phyloP scores from a whole-genome alignment of 2,888 invertebrate species.

The Diaphora mendica region DNA sequence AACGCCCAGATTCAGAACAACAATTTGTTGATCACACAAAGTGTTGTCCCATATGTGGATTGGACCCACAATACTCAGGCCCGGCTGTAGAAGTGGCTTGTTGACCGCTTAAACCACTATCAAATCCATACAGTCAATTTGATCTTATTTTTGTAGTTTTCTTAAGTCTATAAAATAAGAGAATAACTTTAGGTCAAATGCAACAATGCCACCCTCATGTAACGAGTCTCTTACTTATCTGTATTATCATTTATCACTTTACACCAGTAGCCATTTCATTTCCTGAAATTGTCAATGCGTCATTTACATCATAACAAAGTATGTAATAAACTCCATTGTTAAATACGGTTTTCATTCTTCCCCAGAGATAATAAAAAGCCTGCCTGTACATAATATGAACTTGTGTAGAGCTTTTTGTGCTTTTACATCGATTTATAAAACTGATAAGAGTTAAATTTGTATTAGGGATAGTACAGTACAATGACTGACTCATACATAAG shows the following conservation, averaged over 20 bases:
- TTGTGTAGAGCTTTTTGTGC: background rate
- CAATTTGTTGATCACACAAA: no score
- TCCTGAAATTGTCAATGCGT: constrained; percentile 1
- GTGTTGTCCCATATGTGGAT: no score
- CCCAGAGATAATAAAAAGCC: constrained; percentile 38
- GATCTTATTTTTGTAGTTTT: background rate
- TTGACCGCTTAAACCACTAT: no score
- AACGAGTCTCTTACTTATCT: background rate
- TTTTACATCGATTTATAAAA: background rate
- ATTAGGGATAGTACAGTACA: background rate
- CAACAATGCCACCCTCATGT: background rate
- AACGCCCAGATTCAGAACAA: no score
- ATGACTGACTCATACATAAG: background rate
- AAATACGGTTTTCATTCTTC: constrained; percentile 22
- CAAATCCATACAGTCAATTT: no score
- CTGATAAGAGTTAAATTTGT: background rate
- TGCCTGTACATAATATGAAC: background rate
- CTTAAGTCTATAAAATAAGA: background rate
- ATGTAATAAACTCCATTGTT: constrained; percentile 30
- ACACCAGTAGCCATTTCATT: background rate
- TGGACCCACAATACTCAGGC: no score
- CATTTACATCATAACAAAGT: constrained; percentile 4
- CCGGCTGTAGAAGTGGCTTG: no score
- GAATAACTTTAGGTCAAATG: background rate
- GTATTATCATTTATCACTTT: background rate